Conservation (phyloP, 2,113 vertebrate genomes). For the Sapajus apella region DNA sequence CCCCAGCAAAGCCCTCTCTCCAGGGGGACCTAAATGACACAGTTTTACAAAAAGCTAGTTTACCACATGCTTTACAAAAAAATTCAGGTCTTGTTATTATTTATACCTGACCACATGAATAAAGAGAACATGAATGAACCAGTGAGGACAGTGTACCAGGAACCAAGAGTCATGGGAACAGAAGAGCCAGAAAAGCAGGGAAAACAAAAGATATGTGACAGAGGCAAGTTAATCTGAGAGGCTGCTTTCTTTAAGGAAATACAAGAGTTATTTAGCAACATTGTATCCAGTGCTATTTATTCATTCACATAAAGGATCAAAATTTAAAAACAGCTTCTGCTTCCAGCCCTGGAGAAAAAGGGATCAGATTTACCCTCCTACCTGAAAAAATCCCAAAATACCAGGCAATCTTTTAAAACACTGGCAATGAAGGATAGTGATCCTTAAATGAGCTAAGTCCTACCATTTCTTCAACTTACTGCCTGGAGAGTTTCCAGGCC, state of each 20-base stretch:
- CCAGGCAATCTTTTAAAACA: neutral
- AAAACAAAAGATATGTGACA: neutral
- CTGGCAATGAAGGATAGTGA: neutral
- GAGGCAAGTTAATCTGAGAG: too few relatives aligned
- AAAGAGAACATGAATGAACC: neutral
- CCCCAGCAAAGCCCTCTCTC: neutral
- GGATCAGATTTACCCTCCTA: too few relatives aligned
- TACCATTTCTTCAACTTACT: neutral
- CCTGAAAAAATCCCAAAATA: neutral
- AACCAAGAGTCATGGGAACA: neutral
- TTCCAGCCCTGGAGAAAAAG: neutral
- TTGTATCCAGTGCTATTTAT: neutral
- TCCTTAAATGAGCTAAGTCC: rapidly evolving
- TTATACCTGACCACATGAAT: neutral
- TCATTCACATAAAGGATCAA: neutral
- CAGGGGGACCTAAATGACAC: too few relatives aligned
- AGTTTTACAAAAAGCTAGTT: neutral
- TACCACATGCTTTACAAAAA: neutral
- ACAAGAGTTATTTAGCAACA: neutral
- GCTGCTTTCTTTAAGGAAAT: neutral
- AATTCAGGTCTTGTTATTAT: neutral
- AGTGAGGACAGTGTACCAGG: rapidly evolving
- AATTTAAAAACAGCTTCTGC: neutral
- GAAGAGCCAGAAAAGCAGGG: neutral
- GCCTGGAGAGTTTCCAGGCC: neutral